Evolutionary conservation across 2,797 vertebrate species (phyloP), one percentile per base, ranked within the genome.

Genomic region (Mus minutoides): DNA sequence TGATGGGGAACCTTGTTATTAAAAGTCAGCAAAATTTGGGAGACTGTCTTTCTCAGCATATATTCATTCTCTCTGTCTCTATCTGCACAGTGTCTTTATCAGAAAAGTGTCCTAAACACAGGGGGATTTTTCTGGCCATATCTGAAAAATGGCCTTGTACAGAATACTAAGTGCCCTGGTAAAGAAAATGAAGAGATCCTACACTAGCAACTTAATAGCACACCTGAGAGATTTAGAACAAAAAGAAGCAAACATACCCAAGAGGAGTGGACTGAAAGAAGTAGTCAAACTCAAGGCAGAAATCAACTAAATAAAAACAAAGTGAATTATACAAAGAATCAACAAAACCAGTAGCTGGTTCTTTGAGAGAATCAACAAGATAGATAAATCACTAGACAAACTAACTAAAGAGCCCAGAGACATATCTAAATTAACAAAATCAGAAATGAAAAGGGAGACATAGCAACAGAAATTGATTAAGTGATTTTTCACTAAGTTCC

Each of bases 401-500:
- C 67, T 37, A 71, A 71, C n/a, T 10, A 37, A 37, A 37, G 19
- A 8, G 19, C 17, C n/a, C 17, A 71, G 8, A 71, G 69, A 37
- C 69, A 37, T 22, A 37, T 22, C 7, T n/a, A 37, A 37, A 71
- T 37, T 10, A 71, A 71, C n/a, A 71, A 71, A 71, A 71, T 37
- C 69, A 71, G n/a, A 71, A 37, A 71, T 37, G 19, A 37, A 71
- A 37, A 21, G 69, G 8, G 17, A 21, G n/a, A 10, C n/a, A 22
- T 21, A 71, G 34, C n/a, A 71, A 71, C n/a, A 71, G 69, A 71
- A 71, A 71, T 9, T 71, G n/a, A 71, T 71, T 37, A 21, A 71
- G 3, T 67, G 24, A n/a, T n/a, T 6, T 6, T 49, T 67, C 3
- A 0, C 43, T 11, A 49, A 43, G 6, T 49, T n/a, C 19, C 43